Conservation (phyloP, 2,113 vertebrate species). For the Daboia siamensis region DNA sequence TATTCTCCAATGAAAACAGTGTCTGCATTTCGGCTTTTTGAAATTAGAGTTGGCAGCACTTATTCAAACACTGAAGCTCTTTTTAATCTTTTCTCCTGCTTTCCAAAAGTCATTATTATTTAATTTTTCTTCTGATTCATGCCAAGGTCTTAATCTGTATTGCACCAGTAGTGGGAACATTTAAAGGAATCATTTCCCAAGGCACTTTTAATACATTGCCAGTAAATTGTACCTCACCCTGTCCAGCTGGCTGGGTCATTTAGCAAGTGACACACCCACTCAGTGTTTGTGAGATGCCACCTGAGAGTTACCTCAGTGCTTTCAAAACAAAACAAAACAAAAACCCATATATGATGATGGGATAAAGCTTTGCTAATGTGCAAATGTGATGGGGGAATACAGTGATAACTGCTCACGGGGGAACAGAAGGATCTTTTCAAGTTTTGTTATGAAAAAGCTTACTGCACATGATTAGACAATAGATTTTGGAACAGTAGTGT, state of each 20-base stretch:
- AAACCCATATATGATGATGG: conserved; percentile 47
- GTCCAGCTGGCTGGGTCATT: conserved; percentile 70
- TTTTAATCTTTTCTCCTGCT: neutral
- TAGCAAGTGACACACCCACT: conserved; percentile 68
- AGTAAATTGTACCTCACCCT: conserved; percentile 71
- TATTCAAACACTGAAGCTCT: conserved; percentile 49
- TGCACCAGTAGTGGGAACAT: conserved; percentile 64
- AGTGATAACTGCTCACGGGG: conserved; percentile 76
- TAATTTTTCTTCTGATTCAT: conserved; percentile 62
- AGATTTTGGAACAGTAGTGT: conserved; percentile 57
- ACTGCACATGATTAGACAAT: conserved; percentile 60
- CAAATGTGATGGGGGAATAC: conserved; percentile 69
- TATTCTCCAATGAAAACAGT: neutral
- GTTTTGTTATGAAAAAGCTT: conserved; percentile 76
- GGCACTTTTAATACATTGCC: conserved; percentile 70
- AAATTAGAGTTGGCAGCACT: conserved; percentile 45
- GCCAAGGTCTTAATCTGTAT: conserved; percentile 69
- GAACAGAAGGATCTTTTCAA: conserved; percentile 64
- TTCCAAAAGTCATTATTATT: conserved; percentile 62
- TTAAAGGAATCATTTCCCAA: conserved; percentile 77
- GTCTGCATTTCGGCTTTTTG: conserved; percentile 39
- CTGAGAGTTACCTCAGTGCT: conserved; percentile 66
- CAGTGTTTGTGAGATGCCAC: conserved; percentile 62
- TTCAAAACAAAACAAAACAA: conserved; percentile 57
- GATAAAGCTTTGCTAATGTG: conserved; percentile 83